Evolutionary conservation across 2,113 vertebrate species (phyloP).

Genomic region (Daboia siamensis): DNA sequence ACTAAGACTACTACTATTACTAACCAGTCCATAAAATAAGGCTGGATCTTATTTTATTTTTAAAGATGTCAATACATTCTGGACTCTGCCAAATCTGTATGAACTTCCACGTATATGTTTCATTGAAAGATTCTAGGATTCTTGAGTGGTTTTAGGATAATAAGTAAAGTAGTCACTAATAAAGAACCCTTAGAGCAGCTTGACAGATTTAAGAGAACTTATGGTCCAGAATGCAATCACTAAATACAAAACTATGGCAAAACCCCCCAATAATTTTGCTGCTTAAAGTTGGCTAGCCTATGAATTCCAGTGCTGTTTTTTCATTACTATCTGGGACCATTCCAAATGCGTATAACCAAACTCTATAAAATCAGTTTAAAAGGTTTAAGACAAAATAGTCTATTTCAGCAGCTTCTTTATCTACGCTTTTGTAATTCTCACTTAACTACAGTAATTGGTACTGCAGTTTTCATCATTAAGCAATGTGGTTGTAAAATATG

Average conservation of each 20-base stretch:
- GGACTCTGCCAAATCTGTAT: background rate
- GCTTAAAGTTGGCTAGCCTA: background rate
- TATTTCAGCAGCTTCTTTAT: background rate
- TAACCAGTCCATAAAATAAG: too few relatives aligned
- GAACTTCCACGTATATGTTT: background rate
- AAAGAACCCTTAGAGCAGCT: accelerated
- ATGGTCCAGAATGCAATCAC: background rate
- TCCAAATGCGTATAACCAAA: accelerated
- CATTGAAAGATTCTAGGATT: background rate
- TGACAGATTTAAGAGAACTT: background rate
- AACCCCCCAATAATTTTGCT: background rate
- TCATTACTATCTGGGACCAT: background rate
- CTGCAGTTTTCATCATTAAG: background rate
- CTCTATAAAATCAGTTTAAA: background rate
- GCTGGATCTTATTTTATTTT: background rate
- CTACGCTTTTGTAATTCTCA: background rate
- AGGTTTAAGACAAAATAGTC: accelerated
- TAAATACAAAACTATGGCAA: background rate
- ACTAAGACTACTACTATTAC: background rate
- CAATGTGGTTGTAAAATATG: background rate
- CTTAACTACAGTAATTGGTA: background rate
- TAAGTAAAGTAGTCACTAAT: background rate
- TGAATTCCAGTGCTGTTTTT: background rate
- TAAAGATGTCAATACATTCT: background rate
- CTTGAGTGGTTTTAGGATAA: background rate